A percentile compares a stretch with the other conserved stretches of the same genome.
Evolutionary conservation across 2,797 vertebrate genomes (phyloP).

Genomic region (Helicolenus hilgendorfi): DNA sequence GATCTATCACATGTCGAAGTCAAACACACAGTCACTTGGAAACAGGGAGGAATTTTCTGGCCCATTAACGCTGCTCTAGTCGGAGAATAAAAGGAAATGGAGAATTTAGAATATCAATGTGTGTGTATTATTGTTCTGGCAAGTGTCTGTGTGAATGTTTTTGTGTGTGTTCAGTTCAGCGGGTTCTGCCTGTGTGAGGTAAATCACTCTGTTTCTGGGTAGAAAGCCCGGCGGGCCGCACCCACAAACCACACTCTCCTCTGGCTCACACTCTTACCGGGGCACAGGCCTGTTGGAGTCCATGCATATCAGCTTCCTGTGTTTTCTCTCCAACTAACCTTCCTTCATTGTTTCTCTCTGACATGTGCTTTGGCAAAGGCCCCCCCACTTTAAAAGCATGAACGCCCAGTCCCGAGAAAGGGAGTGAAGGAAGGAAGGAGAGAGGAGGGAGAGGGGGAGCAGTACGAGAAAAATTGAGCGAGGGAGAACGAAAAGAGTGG

Average conservation of each 20-base stretch:
- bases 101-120: conserved; percentile 16
- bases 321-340: conserved; percentile 68
- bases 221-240: conserved; percentile 51
- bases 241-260: conserved; percentile 76
- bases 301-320: conserved; percentile 76
- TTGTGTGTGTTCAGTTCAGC: conserved; percentile 58
- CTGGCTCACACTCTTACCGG: conserved; percentile 34
- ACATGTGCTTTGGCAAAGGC: conserved; percentile 62
- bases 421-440: conserved; percentile 35
- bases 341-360: conserved; percentile 77
- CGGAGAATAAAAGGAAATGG: conserved; percentile 26
- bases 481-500: conserved; percentile 41
- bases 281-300: conserved; percentile 60
- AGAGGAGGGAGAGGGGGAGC: conserved; percentile 7
- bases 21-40: conserved; percentile 16
- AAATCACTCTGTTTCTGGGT: conserved; percentile 68
- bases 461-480: conserved; percentile 28
- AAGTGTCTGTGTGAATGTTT: conserved; percentile 29
- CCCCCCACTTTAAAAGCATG: conserved; percentile 20
- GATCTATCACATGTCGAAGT: conserved; percentile 18
- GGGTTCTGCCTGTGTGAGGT: conserved; percentile 80
- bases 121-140: conserved; percentile 44
- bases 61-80: background rate
- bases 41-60: conserved; percentile 3
- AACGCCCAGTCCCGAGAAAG: conserved; percentile 55